Base-by-base conservation (phyloP, 2,113 vertebrate species). In the Tupaia tana region DNA sequence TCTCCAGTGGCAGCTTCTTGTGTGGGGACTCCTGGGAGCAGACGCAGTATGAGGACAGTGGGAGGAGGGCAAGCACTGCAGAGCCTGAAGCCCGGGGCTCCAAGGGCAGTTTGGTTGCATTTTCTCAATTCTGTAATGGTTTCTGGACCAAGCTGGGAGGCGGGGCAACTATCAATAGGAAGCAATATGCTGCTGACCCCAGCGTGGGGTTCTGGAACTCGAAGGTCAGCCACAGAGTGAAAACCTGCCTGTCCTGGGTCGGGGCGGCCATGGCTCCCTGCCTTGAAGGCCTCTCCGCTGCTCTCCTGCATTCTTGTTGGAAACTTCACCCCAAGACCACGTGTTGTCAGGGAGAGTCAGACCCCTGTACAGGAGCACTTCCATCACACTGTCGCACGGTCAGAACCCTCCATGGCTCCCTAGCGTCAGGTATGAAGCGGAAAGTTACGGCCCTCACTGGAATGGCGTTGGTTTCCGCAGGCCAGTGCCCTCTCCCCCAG, bases 291-390 rank as follows among this genome's bases (percentile, higher is more conserved):
- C 20, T 9, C 29, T 52, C 25, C 3, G 0, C 0, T 3, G 6
- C 19, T 16, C 24, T 59, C 18, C 29, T 6, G 6, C 0, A 8
- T 66, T 31, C 69, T 52, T 10, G 0, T 27, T 78, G 16, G 29
- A 34, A 18, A 34, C 6, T 54, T 71, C 2, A 18, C 64, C 70
- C 54, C 81, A 1, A 25, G 18, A 9, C 58, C 18, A 4, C 0
- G 6, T 3, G 1, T 9, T 9, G 18, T 20, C 1, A n/a, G 1
- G 7, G 20, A 9, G 29, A 18, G 16, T 19, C 52, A 14, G 78
- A 3, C 4, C 27, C 2, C 12, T 3, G 0, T 0, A 4, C 31
- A 27, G 7, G 2, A 2, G 8, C 19, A 8, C 12, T 27, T 24
- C 14, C 0, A 11, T 18, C 52, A 19, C 1, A 0, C 9, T 10